Base-by-base conservation (phyloP, 2,888 invertebrate species). In the Xestia xanthographa region DNA sequence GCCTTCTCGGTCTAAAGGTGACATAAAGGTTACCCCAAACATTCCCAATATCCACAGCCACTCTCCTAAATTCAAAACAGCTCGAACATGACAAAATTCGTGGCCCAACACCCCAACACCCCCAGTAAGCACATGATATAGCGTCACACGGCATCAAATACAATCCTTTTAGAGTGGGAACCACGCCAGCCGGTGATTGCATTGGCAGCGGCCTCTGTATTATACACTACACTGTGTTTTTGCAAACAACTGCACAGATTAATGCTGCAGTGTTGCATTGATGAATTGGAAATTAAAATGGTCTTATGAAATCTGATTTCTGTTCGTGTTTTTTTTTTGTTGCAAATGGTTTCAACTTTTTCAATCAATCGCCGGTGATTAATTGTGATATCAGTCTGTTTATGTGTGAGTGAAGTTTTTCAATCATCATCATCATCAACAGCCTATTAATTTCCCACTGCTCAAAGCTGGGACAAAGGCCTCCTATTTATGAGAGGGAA, bases 91-190 rank as follows among this genome's bases (percentile, higher is more conserved):
- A 84, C 76, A 71, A 71, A 76, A 60, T 56, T 70, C 45, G 29
- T 22, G 22, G 14, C 12, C 53, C 56, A 12, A 29, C 58, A 45
- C 53, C 77, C 56, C 53, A 5, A 8, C 76, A 56, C 26, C 53
- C 70, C 12, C 62, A 63, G 41, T 43, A 74, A 81, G 60, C 77
- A 77, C 73, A 71, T 84, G 82, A 81, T 84, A 83, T 77, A 69
- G 58, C 75, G 87, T 77, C 69, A 77, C 77, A 84, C 43, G 80
- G 80, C 80, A 84, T 87, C 87, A 82, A 77, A 86, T 81, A 88
- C 91, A 92, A 92, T 91, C 90, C 91, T 91, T 89, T 92, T 89
- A 91, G 90, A 82, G 87, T 87, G 91, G 91, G 90, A 91, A 89
- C 90, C 62, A 50, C 84, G 90, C 91, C 91, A 91, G 90, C 80